phyloP scores from a whole-genome alignment of 2,888 invertebrate genomes.

The Apotomis betuletana region DNA sequence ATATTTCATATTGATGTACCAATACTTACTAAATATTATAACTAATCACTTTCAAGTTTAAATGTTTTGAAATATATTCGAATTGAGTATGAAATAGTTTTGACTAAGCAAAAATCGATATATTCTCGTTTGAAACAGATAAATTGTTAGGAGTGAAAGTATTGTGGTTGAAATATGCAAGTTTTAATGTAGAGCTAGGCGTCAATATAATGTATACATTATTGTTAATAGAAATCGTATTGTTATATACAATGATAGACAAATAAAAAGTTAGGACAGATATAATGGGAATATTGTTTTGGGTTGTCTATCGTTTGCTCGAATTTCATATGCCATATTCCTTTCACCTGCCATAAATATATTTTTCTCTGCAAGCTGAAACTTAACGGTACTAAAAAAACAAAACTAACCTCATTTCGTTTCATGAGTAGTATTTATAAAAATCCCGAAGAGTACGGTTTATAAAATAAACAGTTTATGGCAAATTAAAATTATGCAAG shows the following conservation, averaged over 20 bases:
- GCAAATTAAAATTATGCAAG: too few relatives aligned
- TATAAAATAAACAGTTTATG: too few relatives aligned
- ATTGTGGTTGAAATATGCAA: constrained; percentile 35
- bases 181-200: constrained; percentile 34
- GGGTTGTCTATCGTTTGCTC: too few relatives aligned
- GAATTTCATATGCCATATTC: too few relatives aligned
- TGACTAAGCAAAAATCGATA: constrained; percentile 33
- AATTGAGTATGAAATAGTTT: constrained; percentile 31
- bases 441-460: too few relatives aligned
- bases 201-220: constrained; percentile 26
- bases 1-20: constrained; percentile 17
- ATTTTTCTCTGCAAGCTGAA: too few relatives aligned
- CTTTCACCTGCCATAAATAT: too few relatives aligned
- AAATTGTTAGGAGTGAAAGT: constrained; percentile 33
- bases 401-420: too few relatives aligned
- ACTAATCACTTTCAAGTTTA: constrained; percentile 17
- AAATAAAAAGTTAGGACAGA: not conserved
- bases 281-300: too few relatives aligned
- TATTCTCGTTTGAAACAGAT: constrained; percentile 33
- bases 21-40: constrained; percentile 23
- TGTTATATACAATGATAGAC: constrained; percentile 17
- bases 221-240: constrained; percentile 10
- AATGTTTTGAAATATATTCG: constrained; percentile 35
- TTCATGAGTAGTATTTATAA: too few relatives aligned
- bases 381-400: too few relatives aligned